Evolutionary conservation across 2,113 vertebrate genomes (phyloP), one percentile per base, ranked within the genome.

Genomic region (Otus sunia): DNA sequence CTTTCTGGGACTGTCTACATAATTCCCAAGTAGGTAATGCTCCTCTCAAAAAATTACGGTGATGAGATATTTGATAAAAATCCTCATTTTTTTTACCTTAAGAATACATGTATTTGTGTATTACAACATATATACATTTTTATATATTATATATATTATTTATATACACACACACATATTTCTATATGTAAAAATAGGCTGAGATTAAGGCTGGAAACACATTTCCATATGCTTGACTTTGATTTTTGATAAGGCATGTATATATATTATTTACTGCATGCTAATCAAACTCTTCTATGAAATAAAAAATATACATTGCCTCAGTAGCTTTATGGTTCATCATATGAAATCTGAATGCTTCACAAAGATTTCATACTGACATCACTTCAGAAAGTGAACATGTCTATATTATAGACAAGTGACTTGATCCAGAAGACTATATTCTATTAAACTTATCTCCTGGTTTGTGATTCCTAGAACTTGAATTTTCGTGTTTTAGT

Each of bases 391-490:
- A 64, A 83, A 79, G 16, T 45, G 45, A 79, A 66, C 4, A 9
- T 49, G 22, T 8, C 15, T 85, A n/a, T 73, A 79, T 93, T 79
- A 68, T 9, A 85, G 8, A 10, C 10, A 75, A 69, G 30, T 39
- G 0, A 30, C 36, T 60, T 63, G 17, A 52, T 90, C 11, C 17
- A 59, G 21, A 86, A 73, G 17, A 43, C 10, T 45, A 8, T 4
- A 20, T 49, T 66, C 5, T 41, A 10, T 63, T 64, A 63, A 52
- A 15, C 72, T 52, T 4, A 1, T 63, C 13, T 88, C 23, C 23
- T 0, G 0, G 5, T 72, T 47, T 90, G 47, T 68, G 34, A 10
- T 30, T 79, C 15, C 41, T 55, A n/a, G 15, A 20, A 52, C 23
- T 68, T 75, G 36, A 68, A 39, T 68, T 85, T 82, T 68, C 21